These are phyloP conservation scores for Drosophila neotestacea DNA, from an alignment of 2,888 invertebrate species.

Conservation along the genomic window DNA sequence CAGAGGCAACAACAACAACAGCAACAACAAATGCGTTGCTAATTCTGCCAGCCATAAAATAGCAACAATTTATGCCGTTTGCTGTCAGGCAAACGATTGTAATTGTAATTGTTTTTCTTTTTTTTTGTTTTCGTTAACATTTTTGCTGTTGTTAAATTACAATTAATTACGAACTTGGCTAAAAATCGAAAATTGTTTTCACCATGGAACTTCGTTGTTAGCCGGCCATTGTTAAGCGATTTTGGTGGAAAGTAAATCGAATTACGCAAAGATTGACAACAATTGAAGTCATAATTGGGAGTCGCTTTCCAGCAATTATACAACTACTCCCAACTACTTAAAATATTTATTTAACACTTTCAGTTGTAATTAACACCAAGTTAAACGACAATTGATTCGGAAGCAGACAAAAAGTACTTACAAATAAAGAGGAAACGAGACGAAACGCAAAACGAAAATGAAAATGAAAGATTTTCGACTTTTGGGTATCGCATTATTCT, in stretches of 20 bases:
- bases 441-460: slow-evolving; percentile 10
- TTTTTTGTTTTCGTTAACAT: slow-evolving; percentile 1
- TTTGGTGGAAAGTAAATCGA: slow-evolving; percentile 58
- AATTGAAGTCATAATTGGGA: slow-evolving; percentile 64
- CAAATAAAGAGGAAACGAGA: slow-evolving; percentile 8
- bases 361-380: slow-evolving; percentile 42
- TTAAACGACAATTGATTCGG: slow-evolving; percentile 30
- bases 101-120: slow-evolving; percentile 37
- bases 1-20: slow-evolving; percentile 10
- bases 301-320: slow-evolving; percentile 49
- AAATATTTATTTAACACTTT: slow-evolving; percentile 60
- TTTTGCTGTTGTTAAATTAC: slow-evolving; percentile 57
- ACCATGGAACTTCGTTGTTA: slow-evolving; percentile 29
- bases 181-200: slow-evolving; percentile 64
- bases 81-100: slow-evolving; percentile 23
- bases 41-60: slow-evolving; percentile 60
- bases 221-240: slow-evolving; percentile 23
- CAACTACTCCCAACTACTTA: slow-evolving; percentile 15
- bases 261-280: slow-evolving; percentile 46
- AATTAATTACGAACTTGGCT: slow-evolving; percentile 59
- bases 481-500: slow-evolving; percentile 61
- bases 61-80: slow-evolving; percentile 57
- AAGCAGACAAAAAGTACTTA: slow-evolving; percentile 11
- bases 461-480: slow-evolving; percentile 63
- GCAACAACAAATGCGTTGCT: slow-evolving; percentile 53